phyloP scores from a whole-genome alignment of 2,113 vertebrate species.

The Thamnaconus septentrionalis region DNA sequence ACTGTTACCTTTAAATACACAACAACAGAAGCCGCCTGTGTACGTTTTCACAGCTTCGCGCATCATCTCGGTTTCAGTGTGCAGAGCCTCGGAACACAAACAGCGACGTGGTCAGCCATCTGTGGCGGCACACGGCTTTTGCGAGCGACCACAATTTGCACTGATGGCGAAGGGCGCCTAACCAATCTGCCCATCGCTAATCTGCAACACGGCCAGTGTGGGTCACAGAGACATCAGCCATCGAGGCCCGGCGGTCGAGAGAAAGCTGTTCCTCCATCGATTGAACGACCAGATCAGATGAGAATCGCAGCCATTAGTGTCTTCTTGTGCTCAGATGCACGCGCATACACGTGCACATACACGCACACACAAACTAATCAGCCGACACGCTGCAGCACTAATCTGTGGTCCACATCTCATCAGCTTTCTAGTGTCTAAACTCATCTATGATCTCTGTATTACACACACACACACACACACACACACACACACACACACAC shows the following conservation, averaged over 20 bases:
- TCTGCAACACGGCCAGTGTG: neutral
- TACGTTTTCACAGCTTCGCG: no score
- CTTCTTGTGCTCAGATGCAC: neutral
- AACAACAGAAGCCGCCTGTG: no score
- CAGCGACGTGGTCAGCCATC: no score
- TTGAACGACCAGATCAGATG: conserved; percentile 54
- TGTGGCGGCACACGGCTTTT: no score
- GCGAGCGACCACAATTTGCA: no score
- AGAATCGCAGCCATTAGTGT: conserved; percentile 36
- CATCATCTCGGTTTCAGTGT: no score
- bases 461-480: neutral
- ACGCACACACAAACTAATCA: conserved; percentile 30
- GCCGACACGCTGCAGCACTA: conserved; percentile 45
- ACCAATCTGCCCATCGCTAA: no score
- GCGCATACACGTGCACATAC: conserved; percentile 14
- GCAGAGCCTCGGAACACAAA: no score
- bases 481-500: neutral
- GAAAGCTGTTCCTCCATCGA: conserved; percentile 48
- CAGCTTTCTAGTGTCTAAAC: conserved; percentile 45
- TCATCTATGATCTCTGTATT: conserved; percentile 23
- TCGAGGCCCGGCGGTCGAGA: conserved; percentile 23
- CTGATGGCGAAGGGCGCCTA: no score
- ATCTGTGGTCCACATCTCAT: conserved; percentile 58
- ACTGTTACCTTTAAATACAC: no score
- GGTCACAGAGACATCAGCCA: conserved; percentile 29